Evolutionary conservation across 2,888 invertebrate genomes (phyloP).

Genomic region (Hoplodrina blanda): DNA sequence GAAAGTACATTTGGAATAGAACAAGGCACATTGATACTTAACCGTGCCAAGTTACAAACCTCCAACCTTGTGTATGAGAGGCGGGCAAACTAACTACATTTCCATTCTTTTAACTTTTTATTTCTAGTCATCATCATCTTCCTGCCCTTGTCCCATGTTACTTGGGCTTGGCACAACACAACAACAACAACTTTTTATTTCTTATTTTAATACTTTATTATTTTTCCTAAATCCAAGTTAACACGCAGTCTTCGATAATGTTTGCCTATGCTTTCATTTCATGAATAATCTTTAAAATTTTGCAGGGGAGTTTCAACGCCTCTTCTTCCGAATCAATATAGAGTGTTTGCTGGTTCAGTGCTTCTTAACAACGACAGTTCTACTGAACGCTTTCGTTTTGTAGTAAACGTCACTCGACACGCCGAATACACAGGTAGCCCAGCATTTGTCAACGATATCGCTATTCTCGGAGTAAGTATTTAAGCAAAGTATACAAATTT

Average conservation of each 20-base stretch:
- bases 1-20: no score
- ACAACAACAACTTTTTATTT: no score
- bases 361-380: conserved; percentile 52
- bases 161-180: no score
- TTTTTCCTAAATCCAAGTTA: background rate
- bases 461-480: conserved; percentile 41
- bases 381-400: conserved; percentile 55
- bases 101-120: no score
- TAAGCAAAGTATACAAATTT: background rate
- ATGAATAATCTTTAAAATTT: background rate
- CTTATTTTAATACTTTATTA: no score
- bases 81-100: no score
- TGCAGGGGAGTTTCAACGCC: conserved; percentile 31
- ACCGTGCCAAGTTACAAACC: no score
- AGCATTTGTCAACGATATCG: conserved; percentile 39
- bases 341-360: conserved; percentile 66
- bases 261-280: background rate
- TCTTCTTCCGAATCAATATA: conserved; percentile 45
- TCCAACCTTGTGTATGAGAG: no score
- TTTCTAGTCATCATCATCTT: no score
- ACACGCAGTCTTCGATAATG: background rate
- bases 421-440: conserved; percentile 38
- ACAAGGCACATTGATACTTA: no score
- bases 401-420: conserved; percentile 64
- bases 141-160: no score